Evolutionary conservation across 1,140 invertebrate genomes (phyloP).

Genomic region (Dreissena polymorpha): DNA sequence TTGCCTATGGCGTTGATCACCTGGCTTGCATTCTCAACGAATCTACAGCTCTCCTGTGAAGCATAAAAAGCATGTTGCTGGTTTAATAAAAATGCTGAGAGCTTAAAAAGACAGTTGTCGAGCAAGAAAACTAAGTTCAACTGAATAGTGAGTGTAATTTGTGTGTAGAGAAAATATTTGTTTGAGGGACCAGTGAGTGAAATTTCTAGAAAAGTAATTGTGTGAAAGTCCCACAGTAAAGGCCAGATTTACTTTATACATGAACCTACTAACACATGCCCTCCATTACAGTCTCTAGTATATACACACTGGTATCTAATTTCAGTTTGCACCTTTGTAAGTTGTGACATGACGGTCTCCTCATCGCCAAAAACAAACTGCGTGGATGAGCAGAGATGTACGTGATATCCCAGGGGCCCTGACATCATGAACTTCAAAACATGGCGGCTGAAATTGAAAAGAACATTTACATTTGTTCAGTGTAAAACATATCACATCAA

Average conservation of each 20-base stretch:
- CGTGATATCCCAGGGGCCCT: conserved; percentile 75
- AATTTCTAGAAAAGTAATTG: too few species aligned
- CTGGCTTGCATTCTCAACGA: conserved; percentile 76
- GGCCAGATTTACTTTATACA: too few species aligned
- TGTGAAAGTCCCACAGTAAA: too few species aligned
- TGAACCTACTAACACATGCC: too few species aligned
- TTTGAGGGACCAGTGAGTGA: too few species aligned
- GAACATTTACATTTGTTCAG: neutral
- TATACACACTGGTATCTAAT: too few species aligned
- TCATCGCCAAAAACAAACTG: conserved; percentile 79
- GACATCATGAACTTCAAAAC: conserved; percentile 77
- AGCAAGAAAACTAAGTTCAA: neutral
- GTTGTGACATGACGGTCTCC: conserved; percentile 77
- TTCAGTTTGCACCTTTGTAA: conserved; percentile 72
- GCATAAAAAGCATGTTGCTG: neutral
- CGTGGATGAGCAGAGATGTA: conserved; percentile 77
- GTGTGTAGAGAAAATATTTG: too few species aligned
- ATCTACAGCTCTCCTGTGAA: conserved; percentile 78
- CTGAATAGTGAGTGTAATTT: neutral
- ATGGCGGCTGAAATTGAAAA: conserved; percentile 74
- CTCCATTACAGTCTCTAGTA: too few species aligned
- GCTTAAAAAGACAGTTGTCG: neutral
- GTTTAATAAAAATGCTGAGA: neutral
- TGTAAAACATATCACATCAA: neutral
- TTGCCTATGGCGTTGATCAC: conserved; percentile 75